Percentiles rank a stretch among this genome's conserved stretches.
These are phyloP conservation scores for Halcyon senegalensis DNA, from an alignment of 2,113 vertebrate genomes.

Conservation along the genomic window DNA sequence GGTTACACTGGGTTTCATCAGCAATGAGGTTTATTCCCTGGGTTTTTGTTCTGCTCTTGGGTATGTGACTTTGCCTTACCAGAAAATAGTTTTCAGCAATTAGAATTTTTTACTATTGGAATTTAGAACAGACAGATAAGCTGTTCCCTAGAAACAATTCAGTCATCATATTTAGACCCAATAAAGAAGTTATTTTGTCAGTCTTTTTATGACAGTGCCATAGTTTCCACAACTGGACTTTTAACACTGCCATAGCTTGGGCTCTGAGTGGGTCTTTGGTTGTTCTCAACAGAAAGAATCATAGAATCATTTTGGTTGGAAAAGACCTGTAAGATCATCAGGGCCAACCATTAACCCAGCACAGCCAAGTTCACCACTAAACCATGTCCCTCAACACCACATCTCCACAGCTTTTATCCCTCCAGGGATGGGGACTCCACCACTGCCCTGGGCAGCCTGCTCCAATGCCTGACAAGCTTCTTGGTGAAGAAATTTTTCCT, in stretches of 20 bases:
- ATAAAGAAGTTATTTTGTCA: not conserved
- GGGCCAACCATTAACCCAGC: not conserved
- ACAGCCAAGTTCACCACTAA: not conserved
- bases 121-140: not conserved
- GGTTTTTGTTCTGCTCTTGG: not conserved
- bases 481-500: not conserved
- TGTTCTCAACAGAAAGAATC: not conserved
- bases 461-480: not conserved
- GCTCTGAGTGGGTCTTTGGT: not conserved
- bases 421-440: not conserved
- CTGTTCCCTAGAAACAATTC: not conserved
- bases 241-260: not conserved
- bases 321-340: not conserved
- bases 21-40: not conserved
- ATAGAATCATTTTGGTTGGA: not conserved
- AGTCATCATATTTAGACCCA: not conserved
- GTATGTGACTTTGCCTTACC: not conserved
- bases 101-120: not conserved
- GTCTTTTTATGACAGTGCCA: not conserved
- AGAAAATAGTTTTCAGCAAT: not conserved
- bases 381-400: not conserved
- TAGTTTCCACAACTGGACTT: not conserved
- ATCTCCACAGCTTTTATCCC: not conserved
- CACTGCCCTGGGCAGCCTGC: not conserved
- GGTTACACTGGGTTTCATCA: constrained; percentile 1